phyloP scores from a whole-genome alignment of 2,113 vertebrate species.

The Scalopus aquaticus region DNA sequence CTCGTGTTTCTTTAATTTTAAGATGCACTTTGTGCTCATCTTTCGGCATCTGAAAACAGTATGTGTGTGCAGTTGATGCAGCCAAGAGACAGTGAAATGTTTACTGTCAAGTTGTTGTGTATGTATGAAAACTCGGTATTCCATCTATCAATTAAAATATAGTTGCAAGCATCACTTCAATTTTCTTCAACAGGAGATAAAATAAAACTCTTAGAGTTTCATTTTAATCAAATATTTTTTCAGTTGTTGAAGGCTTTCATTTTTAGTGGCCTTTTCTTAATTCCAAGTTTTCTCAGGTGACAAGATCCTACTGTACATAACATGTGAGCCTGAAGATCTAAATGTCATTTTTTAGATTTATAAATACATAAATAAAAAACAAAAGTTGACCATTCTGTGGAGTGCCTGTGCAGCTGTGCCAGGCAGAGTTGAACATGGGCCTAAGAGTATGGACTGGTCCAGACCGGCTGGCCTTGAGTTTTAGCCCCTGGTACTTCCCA shows the following conservation, averaged over 20 bases:
- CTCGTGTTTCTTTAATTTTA: neutral
- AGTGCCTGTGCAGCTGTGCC: neutral
- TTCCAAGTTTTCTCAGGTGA: slow-evolving; percentile 1
- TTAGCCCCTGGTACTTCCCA: neutral
- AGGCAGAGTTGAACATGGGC: neutral
- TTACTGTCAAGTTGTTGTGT: neutral
- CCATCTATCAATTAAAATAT: neutral
- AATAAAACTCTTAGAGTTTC: neutral
- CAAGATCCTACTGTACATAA: neutral
- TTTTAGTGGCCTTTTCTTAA: slow-evolving; percentile 8
- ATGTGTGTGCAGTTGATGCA: neutral
- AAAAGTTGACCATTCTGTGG: neutral
- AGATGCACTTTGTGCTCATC: neutral
- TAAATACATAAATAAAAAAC: neutral
- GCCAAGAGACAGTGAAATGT: neutral
- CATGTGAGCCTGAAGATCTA: neutral
- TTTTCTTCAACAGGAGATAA: slow-evolving; percentile 13
- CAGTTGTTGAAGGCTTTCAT: neutral
- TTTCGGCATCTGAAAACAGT: slow-evolving; percentile 37
- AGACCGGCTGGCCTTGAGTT: neutral
- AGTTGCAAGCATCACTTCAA: neutral
- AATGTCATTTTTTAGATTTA: neutral
- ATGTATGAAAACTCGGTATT: neutral
- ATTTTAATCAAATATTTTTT: neutral
- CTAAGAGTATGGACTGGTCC: neutral